Evolutionary conservation across 1,140 invertebrate species (phyloP), one percentile per base, ranked within the genome.

Genomic region (Kradibia gibbosae): DNA sequence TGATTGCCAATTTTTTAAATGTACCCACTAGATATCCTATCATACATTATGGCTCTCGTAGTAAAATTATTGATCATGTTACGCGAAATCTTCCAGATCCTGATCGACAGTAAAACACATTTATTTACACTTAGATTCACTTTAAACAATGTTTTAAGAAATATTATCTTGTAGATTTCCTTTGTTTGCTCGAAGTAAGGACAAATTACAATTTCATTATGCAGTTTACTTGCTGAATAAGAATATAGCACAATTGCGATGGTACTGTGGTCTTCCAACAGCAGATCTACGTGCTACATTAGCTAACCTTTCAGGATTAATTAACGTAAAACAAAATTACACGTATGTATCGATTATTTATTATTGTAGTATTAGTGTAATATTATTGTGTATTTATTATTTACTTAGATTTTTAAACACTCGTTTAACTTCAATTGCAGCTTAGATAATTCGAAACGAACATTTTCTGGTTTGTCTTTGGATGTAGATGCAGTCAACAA

Each of bases 181-280:
- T 34, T 87, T 97, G 25, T 97, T 94, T 88, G 93, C 93, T 25
- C 94, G 95, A 88, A 94, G 95, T 36, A 95, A 95, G 89, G 94
- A 94, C 86, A 94, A 93, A 88, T 92, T 94, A 78, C 94, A 94
- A 86, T 97, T 95, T 90, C 94, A 94, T 85, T 97, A 97, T 90
- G 96, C 94, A 62, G 96, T 97, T 25, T 97, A 95, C 89, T 90
- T 97, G 28, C 89, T 98, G n/a, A 97, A 97, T 85, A 97, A 97
- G 91, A 97, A 97, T 89, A 96, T 97, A 83, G 95, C 95, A 67
- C 96, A 97, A 89, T 89, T 97, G 45, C 90, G 95, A 83, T 96
- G 94, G 92, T 94, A 94, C 81, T 95, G 94, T 85, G 94, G 94
- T 8, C 91, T 96, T 76, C 91, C 93, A 7, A 96, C 95, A 1